Evolutionary conservation across 2,888 invertebrate species (phyloP).

Genomic region (Brenthis hecate): DNA sequence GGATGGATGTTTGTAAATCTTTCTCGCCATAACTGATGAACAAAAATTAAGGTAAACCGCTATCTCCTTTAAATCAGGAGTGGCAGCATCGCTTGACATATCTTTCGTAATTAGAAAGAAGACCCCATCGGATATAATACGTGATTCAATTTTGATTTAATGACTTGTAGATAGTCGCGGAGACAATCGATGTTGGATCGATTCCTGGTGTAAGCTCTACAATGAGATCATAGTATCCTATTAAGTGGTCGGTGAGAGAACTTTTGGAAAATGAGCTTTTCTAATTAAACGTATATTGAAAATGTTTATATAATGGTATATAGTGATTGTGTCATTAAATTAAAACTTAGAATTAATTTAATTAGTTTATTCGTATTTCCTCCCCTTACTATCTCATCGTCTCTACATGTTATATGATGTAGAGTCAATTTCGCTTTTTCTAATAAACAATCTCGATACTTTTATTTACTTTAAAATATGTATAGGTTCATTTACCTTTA

Average conservation of each 20-base stretch:
- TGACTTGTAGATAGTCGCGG: constrained; percentile 52
- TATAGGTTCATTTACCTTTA: no score
- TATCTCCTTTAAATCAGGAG: constrained; percentile 43
- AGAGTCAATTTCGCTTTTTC: no score
- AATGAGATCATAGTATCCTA: constrained; percentile 27
- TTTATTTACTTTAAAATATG: no score
- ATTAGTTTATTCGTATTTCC: no score
- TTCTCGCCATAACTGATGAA: no score
- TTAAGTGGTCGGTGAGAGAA: constrained; percentile 21
- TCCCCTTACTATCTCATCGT: no score
- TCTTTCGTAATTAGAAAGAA: constrained; percentile 77
- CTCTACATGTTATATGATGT: no score
- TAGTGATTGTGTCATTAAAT: neutral
- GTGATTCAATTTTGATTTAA: constrained; percentile 74
- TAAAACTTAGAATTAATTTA: no score
- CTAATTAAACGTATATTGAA: constrained; percentile 12
- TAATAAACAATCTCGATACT: no score
- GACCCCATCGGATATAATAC: constrained; percentile 69
- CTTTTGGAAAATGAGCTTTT: constrained; percentile 22
- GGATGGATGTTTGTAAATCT: no score
- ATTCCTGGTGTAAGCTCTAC: constrained; percentile 31
- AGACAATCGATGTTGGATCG: constrained; percentile 50
- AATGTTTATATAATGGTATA: neutral
- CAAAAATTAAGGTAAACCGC: constrained; percentile 42
- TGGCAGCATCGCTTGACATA: constrained; percentile 65